phyloP scores from a whole-genome alignment of 1,140 invertebrate genomes.

The Drosophila lini region DNA sequence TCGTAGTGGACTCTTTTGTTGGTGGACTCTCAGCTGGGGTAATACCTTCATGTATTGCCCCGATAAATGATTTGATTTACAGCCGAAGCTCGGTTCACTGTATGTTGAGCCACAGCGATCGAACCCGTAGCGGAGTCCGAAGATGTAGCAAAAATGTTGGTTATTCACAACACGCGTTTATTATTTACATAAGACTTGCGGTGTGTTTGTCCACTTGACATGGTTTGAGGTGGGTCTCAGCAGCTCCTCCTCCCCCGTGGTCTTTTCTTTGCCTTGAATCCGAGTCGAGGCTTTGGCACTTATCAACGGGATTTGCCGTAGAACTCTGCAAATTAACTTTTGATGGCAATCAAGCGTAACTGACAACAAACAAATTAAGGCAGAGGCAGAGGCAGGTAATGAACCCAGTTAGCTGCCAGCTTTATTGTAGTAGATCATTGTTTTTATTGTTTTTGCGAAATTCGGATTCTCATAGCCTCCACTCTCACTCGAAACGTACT shows the following conservation, averaged over 20 bases:
- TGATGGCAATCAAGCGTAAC: constrained; percentile 73
- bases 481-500: constrained; percentile 16
- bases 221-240: constrained; percentile 36
- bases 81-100: constrained; percentile 4
- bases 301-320: constrained; percentile 11
- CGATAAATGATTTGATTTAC: constrained; percentile 70
- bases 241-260: constrained; percentile 9
- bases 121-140: neutral
- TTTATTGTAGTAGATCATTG: constrained; percentile 47
- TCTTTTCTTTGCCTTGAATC: constrained; percentile 16
- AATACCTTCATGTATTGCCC: constrained; percentile 12
- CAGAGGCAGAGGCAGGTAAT: constrained; percentile 56
- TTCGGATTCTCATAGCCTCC: constrained; percentile 53
- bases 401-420: constrained; percentile 43
- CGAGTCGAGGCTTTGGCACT: constrained; percentile 6
- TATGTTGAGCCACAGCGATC: constrained; percentile 1
- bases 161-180: constrained; percentile 27
- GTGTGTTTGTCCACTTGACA: constrained; percentile 49
- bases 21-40: constrained; percentile 15
- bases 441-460: constrained; percentile 45
- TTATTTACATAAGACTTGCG: constrained; percentile 40
- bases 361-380: constrained; percentile 43
- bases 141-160: constrained; percentile 21
- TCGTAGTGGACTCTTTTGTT: constrained; percentile 26
- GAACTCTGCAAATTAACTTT: constrained; percentile 54